Evolutionary conservation across 2,797 vertebrate genomes (phyloP).

Genomic region (Takifugu rubripes): DNA sequence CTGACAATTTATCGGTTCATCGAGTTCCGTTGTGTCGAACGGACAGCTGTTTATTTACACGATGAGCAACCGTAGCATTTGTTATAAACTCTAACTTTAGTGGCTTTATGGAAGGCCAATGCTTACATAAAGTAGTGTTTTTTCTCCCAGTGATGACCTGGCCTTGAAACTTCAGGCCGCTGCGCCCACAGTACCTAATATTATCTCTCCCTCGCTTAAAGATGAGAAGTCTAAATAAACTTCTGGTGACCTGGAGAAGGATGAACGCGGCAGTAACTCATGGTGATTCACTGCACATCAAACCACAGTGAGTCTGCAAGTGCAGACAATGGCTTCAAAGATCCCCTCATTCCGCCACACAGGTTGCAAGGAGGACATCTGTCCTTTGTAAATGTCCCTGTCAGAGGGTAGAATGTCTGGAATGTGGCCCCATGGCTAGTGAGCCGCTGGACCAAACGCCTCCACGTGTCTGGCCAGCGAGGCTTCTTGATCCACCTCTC

Average conservation of each 20-base stretch:
- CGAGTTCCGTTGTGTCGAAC: neutral
- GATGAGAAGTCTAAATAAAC: constrained; percentile 52
- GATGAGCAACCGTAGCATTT: neutral
- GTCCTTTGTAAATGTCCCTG: constrained; percentile 47
- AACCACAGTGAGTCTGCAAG: constrained; percentile 45
- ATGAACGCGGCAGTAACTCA: constrained; percentile 42
- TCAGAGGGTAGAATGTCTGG: constrained; percentile 49
- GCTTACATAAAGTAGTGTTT: constrained; percentile 5
- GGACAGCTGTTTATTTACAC: neutral
- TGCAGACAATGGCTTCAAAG: constrained; percentile 44
- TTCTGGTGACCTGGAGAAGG: constrained; percentile 27
- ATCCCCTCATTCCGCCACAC: constrained; percentile 39
- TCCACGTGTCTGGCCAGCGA: constrained; percentile 40
- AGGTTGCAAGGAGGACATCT: constrained; percentile 54
- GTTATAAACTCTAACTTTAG: neutral
- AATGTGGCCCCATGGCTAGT: constrained; percentile 55
- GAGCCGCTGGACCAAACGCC: constrained; percentile 27
- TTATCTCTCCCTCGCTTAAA: constrained; percentile 38
- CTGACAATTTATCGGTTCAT: neutral
- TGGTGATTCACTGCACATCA: constrained; percentile 54
- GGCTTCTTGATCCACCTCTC: constrained; percentile 35
- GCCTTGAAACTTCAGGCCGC: constrained; percentile 39
- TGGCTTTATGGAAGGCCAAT: neutral
- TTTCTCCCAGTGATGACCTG: constrained; percentile 29
- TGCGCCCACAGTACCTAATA: constrained; percentile 17